phyloP scores from a whole-genome alignment of 2,113 vertebrate species.

The Tupaia chinensis region DNA sequence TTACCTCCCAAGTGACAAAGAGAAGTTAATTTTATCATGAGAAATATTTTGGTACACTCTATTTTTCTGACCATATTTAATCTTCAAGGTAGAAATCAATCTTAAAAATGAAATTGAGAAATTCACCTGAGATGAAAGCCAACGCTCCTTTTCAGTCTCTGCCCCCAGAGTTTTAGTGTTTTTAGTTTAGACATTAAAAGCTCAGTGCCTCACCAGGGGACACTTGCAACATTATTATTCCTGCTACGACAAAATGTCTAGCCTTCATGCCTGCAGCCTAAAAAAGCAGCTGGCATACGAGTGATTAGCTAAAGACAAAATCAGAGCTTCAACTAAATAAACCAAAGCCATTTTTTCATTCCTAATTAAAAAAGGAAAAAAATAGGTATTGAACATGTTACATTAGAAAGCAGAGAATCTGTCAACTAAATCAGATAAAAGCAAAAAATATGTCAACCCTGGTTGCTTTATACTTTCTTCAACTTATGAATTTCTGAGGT shows the following conservation, averaged over 20 bases:
- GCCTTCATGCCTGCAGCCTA: background rate
- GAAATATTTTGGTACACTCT: background rate
- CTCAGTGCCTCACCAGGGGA: background rate
- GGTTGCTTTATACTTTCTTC: background rate
- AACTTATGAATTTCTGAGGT: background rate
- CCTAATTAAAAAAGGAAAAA: background rate
- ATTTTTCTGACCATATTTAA: constrained; percentile 30
- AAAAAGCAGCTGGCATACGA: background rate
- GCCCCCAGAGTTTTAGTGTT: background rate
- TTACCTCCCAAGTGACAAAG: background rate
- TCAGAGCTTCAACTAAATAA: background rate
- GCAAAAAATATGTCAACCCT: background rate
- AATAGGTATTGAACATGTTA: background rate
- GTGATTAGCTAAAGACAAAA: constrained; percentile 17
- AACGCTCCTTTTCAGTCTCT: background rate
- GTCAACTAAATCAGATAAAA: background rate
- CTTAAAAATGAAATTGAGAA: constrained; percentile 31
- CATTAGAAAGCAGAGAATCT: background rate
- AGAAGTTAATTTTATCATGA: background rate
- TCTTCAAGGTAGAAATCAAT: background rate
- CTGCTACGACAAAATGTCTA: background rate
- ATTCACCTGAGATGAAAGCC: background rate
- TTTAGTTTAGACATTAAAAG: constrained; percentile 17
- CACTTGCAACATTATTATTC: background rate
- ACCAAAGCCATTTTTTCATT: background rate